Conservation (phyloP, 2,797 vertebrate genomes). For the Bradypodion ventrale region DNA sequence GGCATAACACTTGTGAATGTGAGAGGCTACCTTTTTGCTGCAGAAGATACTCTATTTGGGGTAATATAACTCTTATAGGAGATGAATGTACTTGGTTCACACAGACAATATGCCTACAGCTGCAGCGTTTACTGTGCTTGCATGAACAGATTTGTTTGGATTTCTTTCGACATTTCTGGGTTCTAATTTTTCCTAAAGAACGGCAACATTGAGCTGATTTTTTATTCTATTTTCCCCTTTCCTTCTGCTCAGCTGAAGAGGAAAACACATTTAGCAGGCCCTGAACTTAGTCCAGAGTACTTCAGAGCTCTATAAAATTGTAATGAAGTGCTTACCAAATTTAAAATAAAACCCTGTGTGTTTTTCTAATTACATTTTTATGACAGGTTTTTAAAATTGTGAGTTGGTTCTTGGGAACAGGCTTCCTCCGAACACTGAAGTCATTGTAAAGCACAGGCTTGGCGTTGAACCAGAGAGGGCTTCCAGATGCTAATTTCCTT, state of each 20-base stretch:
- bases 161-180: conserved; percentile 20
- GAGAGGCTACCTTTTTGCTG: neutral
- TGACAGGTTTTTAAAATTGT: conserved; percentile 19
- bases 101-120: neutral
- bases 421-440: neutral
- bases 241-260: neutral
- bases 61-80: neutral
- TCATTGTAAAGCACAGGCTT: neutral
- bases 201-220: neutral
- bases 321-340: conserved; percentile 30
- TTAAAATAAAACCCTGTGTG: conserved; percentile 25
- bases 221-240: neutral
- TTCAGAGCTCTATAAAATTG: conserved; percentile 15
- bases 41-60: conserved; percentile 17
- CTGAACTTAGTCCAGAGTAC: conserved; percentile 13
- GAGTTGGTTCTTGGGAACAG: neutral
- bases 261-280: conserved; percentile 6
- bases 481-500: neutral
- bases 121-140: neutral
- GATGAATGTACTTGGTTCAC: neutral
- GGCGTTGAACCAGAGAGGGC: neutral
- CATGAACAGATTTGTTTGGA: conserved; percentile 27
- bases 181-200: neutral
- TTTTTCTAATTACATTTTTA: conserved; percentile 33
- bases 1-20: neutral